Conservation (phyloP, 1,140 invertebrate species). For the Alviniconcha marisindica region DNA sequence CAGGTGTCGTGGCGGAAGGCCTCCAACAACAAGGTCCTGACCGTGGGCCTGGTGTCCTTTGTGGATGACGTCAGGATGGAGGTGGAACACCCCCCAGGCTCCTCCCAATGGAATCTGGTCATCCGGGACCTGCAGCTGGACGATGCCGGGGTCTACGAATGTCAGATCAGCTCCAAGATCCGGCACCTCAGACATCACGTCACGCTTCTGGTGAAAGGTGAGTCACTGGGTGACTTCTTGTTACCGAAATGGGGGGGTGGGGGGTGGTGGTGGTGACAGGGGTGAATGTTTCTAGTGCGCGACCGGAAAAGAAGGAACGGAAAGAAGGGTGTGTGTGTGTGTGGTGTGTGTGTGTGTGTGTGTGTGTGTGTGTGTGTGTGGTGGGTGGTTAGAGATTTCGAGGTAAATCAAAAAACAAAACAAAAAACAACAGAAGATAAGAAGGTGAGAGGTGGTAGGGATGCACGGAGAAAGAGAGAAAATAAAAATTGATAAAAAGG, state of each 20-base stretch:
- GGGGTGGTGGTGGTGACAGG: too few species aligned
- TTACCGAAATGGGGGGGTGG: too few species aligned
- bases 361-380: too few species aligned
- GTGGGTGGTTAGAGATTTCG: too few species aligned
- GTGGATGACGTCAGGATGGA: constrained; percentile 47
- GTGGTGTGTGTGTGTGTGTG: too few species aligned
- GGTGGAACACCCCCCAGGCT: constrained; percentile 45
- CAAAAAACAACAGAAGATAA: too few species aligned
- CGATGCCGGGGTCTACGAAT: constrained; percentile 60
- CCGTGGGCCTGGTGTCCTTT: constrained; percentile 50
- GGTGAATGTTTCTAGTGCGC: neutral
- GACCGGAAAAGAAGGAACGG: neutral
- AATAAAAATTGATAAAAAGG: too few species aligned
- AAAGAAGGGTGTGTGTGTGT: too few species aligned
- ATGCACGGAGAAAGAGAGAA: too few species aligned
- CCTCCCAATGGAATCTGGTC: constrained; percentile 56
- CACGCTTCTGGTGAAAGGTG: constrained; percentile 45
- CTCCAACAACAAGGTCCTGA: constrained; percentile 47
- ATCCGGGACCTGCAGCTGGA: constrained; percentile 52
- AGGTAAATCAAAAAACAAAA: too few species aligned
- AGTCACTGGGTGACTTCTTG: constrained; percentile 13
- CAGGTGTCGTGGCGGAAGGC: constrained; percentile 59
- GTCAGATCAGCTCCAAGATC: constrained; percentile 59
- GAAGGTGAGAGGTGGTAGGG: too few species aligned
- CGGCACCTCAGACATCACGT: constrained; percentile 41